Percentiles rank a stretch among this genome's conserved stretches.
These are phyloP conservation scores for Polymixis flavicincta DNA, from an alignment of 2,888 invertebrate genomes.

Conservation along the genomic window DNA sequence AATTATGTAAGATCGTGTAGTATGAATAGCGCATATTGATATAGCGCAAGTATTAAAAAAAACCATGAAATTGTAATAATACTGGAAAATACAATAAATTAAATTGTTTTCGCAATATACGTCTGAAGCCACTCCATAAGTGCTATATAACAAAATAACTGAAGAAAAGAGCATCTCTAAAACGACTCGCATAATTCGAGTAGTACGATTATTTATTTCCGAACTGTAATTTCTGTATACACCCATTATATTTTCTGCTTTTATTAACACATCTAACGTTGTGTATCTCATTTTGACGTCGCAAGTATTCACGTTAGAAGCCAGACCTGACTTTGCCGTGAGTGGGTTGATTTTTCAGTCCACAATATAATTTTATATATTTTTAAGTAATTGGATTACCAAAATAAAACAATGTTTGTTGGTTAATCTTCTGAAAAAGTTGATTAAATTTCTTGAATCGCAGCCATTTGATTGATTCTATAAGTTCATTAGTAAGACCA, in stretches of 20 bases:
- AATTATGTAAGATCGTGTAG: background rate
- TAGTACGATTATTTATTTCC: background rate
- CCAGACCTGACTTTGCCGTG: background rate
- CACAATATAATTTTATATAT: background rate
- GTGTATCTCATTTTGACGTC: background rate
- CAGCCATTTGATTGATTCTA: constrained; percentile 10
- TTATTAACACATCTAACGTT: constrained; percentile 5
- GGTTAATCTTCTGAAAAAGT: background rate
- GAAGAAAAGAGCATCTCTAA: constrained; percentile 3
- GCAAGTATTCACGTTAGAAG: background rate
- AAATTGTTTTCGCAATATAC: accelerated
- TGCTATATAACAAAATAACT: background rate
- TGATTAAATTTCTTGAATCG: no score
- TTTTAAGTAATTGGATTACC: background rate
- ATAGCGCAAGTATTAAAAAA: background rate
- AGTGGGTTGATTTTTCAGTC: background rate
- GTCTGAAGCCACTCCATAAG: background rate
- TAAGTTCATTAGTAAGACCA: background rate
- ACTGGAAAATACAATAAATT: background rate
- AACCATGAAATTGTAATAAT: background rate
- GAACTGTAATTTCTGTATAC: constrained; percentile 24
- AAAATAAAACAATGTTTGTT: background rate
- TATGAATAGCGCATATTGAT: background rate
- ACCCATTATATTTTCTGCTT: constrained; percentile 31
- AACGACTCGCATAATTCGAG: background rate